Evolutionary conservation across 2,888 invertebrate genomes (phyloP), one percentile per base, ranked within the genome.

Genomic region (Ischnus inquisitorius): DNA sequence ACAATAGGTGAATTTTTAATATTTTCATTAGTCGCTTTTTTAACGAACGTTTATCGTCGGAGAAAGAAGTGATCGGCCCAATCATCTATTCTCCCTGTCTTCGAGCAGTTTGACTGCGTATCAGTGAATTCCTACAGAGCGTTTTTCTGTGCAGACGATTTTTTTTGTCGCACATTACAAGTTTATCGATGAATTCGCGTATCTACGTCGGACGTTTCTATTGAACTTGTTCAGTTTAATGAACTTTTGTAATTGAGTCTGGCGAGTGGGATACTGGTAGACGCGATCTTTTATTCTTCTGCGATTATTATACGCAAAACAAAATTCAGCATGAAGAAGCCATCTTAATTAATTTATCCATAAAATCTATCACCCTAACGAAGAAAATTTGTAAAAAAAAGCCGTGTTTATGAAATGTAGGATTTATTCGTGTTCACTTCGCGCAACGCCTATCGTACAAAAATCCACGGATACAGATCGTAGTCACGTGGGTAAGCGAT

Each of bases 371-470:
- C 8, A 2, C 3, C 3, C 12, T 12, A 14, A 19, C 3, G 4
- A 22, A 25, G 4, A 10, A 57, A 22, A 3, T 22, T 22, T 3
- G 19, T 34, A 69, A 54, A 34, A 71, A 28, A 12, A 54, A 54
- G 19, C n/a, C 8, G 16, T 12, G 12, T 3, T 57, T 57, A 25
- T 57, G 14, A 57, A 57, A 57, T 57, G 57, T 57, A 25, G 1
- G 25, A 57, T 57, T 57, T 57, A 57, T 57, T 57, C 57, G 19
- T 22, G 39, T 54, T 60, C 67, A 60, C 69, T 62, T 48, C 48
- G 28, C 57, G 16, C 46, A 68, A 46, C 60, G 48, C 62, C 46
- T 69, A 69, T 78, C 48, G 60, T 78, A 78, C 78, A 78, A 77
- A 54, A 25, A 69, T 62, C 12, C 60, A 41, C 60, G 14, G 10